Conservation (phyloP, 2,113 vertebrate species). For the Psilopsiagon aymara region DNA sequence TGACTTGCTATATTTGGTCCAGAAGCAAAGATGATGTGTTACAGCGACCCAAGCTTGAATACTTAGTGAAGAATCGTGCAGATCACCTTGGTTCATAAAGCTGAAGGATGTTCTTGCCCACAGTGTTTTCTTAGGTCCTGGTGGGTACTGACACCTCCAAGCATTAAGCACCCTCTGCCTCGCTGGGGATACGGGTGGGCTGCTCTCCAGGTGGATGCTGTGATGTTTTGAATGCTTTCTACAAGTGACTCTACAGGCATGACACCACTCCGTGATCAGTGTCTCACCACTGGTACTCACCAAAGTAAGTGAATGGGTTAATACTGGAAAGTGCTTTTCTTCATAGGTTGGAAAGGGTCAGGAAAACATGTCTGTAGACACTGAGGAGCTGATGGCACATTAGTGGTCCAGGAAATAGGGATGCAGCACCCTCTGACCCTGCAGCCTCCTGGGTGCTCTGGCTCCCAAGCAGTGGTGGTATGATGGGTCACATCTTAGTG, state of each 20-base stretch:
- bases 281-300: not conserved
- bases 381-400: not conserved
- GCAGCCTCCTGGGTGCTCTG: not conserved
- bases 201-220: accelerated
- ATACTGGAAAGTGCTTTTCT: not conserved
- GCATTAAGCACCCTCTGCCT: not conserved
- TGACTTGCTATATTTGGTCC: accelerated
- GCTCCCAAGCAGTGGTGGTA: not conserved
- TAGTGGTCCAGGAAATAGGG: not conserved
- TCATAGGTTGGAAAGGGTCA: not conserved
- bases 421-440: not conserved
- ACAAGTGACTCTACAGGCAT: accelerated
- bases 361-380: not conserved
- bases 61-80: not conserved
- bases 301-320: not conserved
- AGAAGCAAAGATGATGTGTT: not conserved
- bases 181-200: accelerated
- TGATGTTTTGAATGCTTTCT: too few relatives aligned
- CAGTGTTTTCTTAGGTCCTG: not conserved
- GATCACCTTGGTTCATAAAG: not conserved
- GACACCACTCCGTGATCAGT: accelerated
- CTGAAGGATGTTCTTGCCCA: not conserved
- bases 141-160: accelerated
- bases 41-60: not conserved
- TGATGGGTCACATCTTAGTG: not conserved